Evolutionary conservation across 92 coral and sea anemone species (phyloP).

Genomic region (Actinernus sp.): DNA sequence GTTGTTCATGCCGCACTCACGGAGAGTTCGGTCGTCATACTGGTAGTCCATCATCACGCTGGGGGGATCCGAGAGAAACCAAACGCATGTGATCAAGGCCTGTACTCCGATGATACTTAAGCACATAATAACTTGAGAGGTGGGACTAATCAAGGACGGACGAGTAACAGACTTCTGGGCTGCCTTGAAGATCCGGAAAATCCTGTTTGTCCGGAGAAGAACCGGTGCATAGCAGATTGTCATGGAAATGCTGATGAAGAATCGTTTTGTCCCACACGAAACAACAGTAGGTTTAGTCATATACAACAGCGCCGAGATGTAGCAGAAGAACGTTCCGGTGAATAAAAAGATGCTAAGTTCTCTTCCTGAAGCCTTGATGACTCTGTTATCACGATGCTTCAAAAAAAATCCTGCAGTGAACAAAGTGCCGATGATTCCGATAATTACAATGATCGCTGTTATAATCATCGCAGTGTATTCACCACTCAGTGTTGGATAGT

Average conservation of each 20-base stretch:
- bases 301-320: conserved; percentile 55
- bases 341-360: conserved; percentile 76
- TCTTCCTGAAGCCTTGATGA: conserved; percentile 79
- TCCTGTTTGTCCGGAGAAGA: conserved; percentile 76
- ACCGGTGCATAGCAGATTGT: conserved; percentile 80
- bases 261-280: conserved; percentile 64
- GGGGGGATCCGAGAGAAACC: conserved; percentile 73
- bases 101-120: conserved; percentile 69
- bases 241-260: conserved; percentile 65
- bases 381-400: conserved; percentile 43
- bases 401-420: conserved; percentile 59
- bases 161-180: conserved; percentile 74
- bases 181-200: conserved; percentile 81
- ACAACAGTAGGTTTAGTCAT: conserved; percentile 56
- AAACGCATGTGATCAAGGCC: conserved; percentile 54
- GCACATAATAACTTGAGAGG: conserved; percentile 75
- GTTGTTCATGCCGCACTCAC: conserved; percentile 58
- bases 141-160: conserved; percentile 78
- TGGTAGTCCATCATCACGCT: conserved; percentile 46
- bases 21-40: conserved; percentile 37
- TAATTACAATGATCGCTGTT: conserved; percentile 13
- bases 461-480: conserved; percentile 53
- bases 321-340: conserved; percentile 65
- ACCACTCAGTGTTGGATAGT: conserved; percentile 59
- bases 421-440: conserved; percentile 56